Conservation (phyloP, 2,888 invertebrate genomes). For the Panopea generosa region DNA sequence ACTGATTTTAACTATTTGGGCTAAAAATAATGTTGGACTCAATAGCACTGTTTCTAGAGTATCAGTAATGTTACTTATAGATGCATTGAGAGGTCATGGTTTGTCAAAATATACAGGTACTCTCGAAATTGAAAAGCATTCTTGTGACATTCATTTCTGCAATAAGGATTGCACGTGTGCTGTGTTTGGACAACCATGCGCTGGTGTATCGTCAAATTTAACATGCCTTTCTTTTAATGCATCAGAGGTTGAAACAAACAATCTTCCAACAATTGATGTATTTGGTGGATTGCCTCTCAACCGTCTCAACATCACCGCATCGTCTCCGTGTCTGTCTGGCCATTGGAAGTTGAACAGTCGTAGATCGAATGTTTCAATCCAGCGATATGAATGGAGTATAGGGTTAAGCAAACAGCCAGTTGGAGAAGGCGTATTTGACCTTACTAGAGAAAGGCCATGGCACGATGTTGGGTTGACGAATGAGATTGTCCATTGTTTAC, state of each 20-base stretch:
- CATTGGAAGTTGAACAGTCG: conserved; percentile 19
- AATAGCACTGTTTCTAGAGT: conserved; percentile 45
- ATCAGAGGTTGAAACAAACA: too few relatives aligned
- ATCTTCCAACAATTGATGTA: conserved; percentile 10
- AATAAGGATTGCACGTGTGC: conserved; percentile 66
- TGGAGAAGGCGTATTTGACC: conserved; percentile 60
- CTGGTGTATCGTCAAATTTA: background rate
- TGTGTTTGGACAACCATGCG: conserved; percentile 62
- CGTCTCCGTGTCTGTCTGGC: conserved; percentile 38
- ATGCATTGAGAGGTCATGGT: too few relatives aligned
- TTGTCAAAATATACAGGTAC: too few relatives aligned
- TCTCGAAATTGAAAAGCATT: conserved; percentile 58
- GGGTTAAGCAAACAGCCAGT: conserved; percentile 42
- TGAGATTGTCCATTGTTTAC: conserved; percentile 53
- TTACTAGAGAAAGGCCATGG: conserved; percentile 50
- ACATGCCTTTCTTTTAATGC: too few relatives aligned
- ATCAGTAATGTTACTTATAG: conserved; percentile 49
- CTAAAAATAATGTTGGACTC: conserved; percentile 57
- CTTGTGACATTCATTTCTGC: conserved; percentile 60
- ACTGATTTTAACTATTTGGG: conserved; percentile 53
- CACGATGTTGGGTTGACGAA: conserved; percentile 51
- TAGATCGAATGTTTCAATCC: background rate
- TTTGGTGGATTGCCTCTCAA: conserved; percentile 5
- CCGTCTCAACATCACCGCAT: conserved; percentile 22
- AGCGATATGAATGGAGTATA: conserved; percentile 63